A percentile compares a stretch with the other conserved stretches of the same genome.
phyloP scores from a whole-genome alignment of 2,113 vertebrate species.

The Crocuta crocuta region DNA sequence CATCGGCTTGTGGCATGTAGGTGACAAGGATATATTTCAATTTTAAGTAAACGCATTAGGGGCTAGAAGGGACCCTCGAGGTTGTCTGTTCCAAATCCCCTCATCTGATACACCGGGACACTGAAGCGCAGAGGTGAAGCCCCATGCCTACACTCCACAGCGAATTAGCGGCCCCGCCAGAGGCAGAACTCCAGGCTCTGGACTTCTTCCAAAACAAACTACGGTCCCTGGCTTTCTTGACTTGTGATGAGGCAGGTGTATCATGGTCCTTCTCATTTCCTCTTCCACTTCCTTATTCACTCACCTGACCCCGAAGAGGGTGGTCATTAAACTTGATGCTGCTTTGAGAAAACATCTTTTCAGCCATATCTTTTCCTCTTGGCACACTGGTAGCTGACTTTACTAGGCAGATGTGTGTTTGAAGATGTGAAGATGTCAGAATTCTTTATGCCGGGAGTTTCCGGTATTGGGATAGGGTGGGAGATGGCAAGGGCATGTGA shows the following conservation, averaged over 20 bases:
- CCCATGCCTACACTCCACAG: background rate
- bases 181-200: background rate
- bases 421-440: background rate
- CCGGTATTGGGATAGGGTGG: too few species aligned
- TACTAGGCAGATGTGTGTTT: background rate
- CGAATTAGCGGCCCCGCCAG: background rate
- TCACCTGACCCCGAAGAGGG: background rate
- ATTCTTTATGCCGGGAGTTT: background rate
- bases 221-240: background rate
- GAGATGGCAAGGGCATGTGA: background rate
- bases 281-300: background rate
- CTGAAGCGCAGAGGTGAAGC: background rate
- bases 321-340: background rate
- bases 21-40: background rate
- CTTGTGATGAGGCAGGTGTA: background rate
- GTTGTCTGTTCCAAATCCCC: background rate
- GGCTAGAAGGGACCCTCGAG: background rate
- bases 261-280: background rate
- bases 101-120: background rate
- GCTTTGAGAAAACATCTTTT: constrained; percentile 48
- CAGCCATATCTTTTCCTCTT: background rate
- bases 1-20: rapidly evolving
- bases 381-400: background rate
- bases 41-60: rapidly evolving
- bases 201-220: background rate